A percentile compares a stretch with the other conserved stretches of the same genome.
Evolutionary conservation across 2,113 vertebrate species (phyloP).

Genomic region (Penelope pileata): DNA sequence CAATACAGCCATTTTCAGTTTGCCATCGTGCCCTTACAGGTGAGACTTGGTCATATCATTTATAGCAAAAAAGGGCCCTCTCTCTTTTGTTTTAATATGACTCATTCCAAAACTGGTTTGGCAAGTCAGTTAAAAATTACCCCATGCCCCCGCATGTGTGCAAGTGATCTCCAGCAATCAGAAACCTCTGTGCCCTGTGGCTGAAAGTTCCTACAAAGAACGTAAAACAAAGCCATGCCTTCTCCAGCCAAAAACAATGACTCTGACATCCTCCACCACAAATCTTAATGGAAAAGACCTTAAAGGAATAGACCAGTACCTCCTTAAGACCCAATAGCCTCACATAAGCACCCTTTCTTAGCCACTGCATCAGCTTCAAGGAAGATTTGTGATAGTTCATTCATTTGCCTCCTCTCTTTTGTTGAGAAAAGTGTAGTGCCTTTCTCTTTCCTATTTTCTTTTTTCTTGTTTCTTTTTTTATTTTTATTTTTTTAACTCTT

Average conservation of each 20-base stretch:
- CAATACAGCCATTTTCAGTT: not conserved
- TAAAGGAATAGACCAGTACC: not conserved
- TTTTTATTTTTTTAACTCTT: not conserved
- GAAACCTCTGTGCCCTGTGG: not conserved
- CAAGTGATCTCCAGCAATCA: not conserved
- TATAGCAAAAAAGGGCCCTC: not conserved
- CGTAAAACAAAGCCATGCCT: not conserved
- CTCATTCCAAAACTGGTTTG: not conserved
- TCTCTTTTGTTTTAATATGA: not conserved
- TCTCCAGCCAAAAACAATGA: not conserved
- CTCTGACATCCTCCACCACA: not conserved
- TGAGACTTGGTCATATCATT: not conserved
- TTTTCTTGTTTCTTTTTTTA: no score
- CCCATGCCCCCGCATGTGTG: not conserved
- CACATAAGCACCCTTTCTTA: not conserved
- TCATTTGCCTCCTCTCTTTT: not conserved
- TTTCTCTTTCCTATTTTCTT: not conserved
- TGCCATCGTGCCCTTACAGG: not conserved
- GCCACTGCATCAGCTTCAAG: not conserved
- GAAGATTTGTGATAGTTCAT: not conserved
- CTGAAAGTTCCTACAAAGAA: not conserved
- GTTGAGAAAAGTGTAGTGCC: not conserved
- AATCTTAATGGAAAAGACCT: not conserved
- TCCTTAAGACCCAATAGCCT: not conserved
- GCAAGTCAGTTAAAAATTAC: not conserved